Conservation (phyloP, 2,797 vertebrate genomes). For the Numenius phaeopus region DNA sequence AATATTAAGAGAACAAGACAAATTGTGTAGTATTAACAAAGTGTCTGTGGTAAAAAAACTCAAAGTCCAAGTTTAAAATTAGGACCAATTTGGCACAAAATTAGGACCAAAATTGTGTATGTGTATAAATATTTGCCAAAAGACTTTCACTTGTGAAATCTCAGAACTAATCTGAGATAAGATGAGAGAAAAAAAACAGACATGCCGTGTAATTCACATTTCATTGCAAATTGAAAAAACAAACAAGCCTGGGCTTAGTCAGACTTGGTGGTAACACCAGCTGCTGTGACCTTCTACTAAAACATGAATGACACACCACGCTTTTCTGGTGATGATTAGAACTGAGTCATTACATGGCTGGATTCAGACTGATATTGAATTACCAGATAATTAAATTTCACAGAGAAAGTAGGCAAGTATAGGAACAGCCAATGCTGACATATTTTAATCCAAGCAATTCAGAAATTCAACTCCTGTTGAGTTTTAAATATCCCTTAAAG, state of each 20-base stretch:
- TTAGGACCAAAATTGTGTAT: not conserved
- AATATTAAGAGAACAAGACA: not conserved
- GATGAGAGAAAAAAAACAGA: not conserved
- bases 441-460: not conserved
- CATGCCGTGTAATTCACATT: not conserved
- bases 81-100: too few relatives aligned
- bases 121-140: not conserved
- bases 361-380: not conserved
- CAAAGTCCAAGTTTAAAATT: not conserved
- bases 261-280: not conserved
- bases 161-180: not conserved
- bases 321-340: not conserved
- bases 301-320: not conserved
- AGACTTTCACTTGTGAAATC: slow-evolving; percentile 19
- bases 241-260: not conserved
- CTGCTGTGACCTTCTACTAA: not conserved
- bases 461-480: not conserved
- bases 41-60: not conserved
- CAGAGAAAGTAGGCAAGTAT: not conserved
- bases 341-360: not conserved
- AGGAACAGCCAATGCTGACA: not conserved
- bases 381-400: not conserved
- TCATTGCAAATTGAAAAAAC: not conserved
- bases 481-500: not conserved
- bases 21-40: not conserved